These are phyloP conservation scores for Babyrousa celebensis DNA, from an alignment of 2,797 vertebrate genomes.

Conservation along the genomic window DNA sequence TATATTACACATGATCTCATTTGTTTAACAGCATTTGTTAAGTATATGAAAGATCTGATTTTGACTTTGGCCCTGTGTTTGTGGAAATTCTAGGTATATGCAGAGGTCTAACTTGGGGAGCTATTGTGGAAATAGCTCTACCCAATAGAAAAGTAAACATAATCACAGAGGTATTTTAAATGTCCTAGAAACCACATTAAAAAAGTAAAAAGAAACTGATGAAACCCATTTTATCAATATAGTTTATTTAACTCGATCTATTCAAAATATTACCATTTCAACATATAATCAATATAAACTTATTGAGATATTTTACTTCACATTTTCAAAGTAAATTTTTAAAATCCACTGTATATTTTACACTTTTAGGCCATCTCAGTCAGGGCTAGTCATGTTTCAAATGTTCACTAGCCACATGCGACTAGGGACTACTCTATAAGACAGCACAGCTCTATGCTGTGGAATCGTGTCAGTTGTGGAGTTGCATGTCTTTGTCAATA, in stretches of 20 bases:
- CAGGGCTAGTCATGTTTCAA: neutral
- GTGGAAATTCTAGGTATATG: neutral
- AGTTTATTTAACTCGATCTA: conserved; percentile 4
- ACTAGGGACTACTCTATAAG: neutral
- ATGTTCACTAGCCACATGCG: accelerated
- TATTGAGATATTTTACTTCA: neutral
- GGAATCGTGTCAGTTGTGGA: neutral
- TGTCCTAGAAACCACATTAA: neutral
- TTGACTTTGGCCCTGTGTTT: neutral
- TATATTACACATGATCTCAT: neutral
- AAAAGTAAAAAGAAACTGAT: neutral
- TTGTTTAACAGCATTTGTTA: conserved; percentile 9
- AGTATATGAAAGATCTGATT: neutral
- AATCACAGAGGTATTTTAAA: neutral
- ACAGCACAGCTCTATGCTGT: neutral
- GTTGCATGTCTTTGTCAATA: neutral
- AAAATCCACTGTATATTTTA: neutral
- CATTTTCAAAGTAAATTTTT: neutral
- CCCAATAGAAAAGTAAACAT: neutral
- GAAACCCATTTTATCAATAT: neutral
- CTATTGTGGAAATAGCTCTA: neutral
- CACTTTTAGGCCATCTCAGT: neutral
- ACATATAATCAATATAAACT: neutral
- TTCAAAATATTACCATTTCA: neutral
- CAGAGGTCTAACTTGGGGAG: neutral